Base-by-base conservation (phyloP, 1,140 invertebrate species). In the Epicauta chinensis region DNA sequence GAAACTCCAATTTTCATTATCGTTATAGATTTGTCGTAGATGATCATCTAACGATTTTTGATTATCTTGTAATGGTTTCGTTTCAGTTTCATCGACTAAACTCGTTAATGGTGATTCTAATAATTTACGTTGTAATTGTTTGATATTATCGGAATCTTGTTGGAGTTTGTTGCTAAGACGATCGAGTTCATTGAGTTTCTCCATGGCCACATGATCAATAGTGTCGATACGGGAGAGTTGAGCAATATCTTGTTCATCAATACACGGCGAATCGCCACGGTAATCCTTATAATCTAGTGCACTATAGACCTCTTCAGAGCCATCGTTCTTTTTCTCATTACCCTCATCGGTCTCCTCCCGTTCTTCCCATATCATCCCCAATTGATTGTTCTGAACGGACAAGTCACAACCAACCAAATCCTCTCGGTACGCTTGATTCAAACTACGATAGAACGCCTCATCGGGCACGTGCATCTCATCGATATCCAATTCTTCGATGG, bases 361-460 rank as follows among this genome's bases (percentile, higher is more conserved):
- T 48, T 78, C 77, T 77, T 91, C 87, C 82, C 87, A 89, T 58
- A 89, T 90, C 82, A 90, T 88, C 49, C 82, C 85, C 50, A 89
- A 69, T 56, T 88, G 85, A 34, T 81, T 83, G 43, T 78, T 68
- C 49, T 81, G 79, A 49, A 77, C 79, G 17, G 68, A 31, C 13
- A 72, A 73, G 64, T 83, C 78, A 59, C 81, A 77, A 60, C 78
- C 80, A 17, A 81, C 81, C 16, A 85, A 71, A 67, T 89, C 86
- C 58, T 92, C 87, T 32, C 88, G 76, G 71, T 91, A 91, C 15
- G 87, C 88, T 66, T 87, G 86, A 71, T 93, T 92, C 13, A 93
- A 75, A 66, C 86, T 91, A 57, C 87, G 80, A 69, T 93, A 93
- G 73, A 92, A 93, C 9, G 86, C 87, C 72, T 93, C 90, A 66